phyloP scores from a whole-genome alignment of 2,113 vertebrate genomes.

The cattle (Bos taurus) region ARS-UCD2.0 NC_037349.1:28958501-28959000 shows the following conservation, averaged over 20 bases:
- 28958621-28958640: background rate
- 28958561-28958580: background rate
- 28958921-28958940: background rate
- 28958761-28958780: background rate
- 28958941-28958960: background rate
- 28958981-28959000: background rate
- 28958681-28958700: background rate
- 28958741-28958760: background rate
- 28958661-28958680: background rate
- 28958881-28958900: no score
- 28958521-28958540: background rate
- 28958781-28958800: background rate
- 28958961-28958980: background rate
- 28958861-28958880: background rate
- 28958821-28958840: background rate
- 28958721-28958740: background rate
- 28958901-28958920: background rate
- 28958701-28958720: background rate
- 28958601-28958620: background rate
- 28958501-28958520: background rate
- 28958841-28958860: no score
- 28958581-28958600: background rate
- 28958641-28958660: background rate
- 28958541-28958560: background rate
- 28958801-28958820: background rate